These are phyloP conservation scores for Cynodonichthys magdalenae DNA, from an alignment of 2,797 vertebrate genomes.

Conservation along the genomic window DNA sequence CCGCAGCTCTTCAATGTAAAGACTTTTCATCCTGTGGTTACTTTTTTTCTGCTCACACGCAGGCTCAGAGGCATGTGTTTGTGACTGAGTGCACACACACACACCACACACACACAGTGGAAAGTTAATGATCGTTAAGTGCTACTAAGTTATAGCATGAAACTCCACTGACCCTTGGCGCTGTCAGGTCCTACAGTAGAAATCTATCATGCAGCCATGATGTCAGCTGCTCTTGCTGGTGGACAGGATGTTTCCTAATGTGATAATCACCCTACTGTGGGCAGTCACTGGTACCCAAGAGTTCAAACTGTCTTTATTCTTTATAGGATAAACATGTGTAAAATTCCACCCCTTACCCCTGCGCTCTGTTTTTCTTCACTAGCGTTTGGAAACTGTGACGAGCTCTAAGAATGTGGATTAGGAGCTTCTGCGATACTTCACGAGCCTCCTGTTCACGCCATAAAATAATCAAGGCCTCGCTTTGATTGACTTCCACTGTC, in stretches of 20 bases:
- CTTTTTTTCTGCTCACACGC: constrained; percentile 36
- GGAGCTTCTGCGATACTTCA: constrained; percentile 28
- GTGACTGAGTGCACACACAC: not conserved
- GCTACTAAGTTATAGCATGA: constrained; percentile 70
- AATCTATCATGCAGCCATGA: constrained; percentile 76
- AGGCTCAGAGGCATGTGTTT: constrained; percentile 31
- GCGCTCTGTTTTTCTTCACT: constrained; percentile 45
- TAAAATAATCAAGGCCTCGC: constrained; percentile 4
- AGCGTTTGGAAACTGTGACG: constrained; percentile 73
- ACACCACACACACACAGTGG: constrained; percentile 12
- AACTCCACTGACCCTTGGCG: constrained; percentile 59
- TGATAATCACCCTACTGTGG: constrained; percentile 75
- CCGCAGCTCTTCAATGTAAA: constrained; percentile 63
- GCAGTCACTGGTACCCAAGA: constrained; percentile 68
- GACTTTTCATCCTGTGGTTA: constrained; percentile 67
- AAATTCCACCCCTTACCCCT: constrained; percentile 49
- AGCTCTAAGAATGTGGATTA: constrained; percentile 45
- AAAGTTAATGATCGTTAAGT: constrained; percentile 65
- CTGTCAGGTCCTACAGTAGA: constrained; percentile 63
- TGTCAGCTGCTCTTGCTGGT: constrained; percentile 74
- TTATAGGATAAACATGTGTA: constrained; percentile 76
- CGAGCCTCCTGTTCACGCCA: not conserved
- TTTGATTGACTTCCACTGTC: constrained; percentile 27
- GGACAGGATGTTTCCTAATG: constrained; percentile 77
- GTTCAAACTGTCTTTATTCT: constrained; percentile 68